phyloP scores from a whole-genome alignment of 2,888 invertebrate species.

The Selenia dentaria region DNA sequence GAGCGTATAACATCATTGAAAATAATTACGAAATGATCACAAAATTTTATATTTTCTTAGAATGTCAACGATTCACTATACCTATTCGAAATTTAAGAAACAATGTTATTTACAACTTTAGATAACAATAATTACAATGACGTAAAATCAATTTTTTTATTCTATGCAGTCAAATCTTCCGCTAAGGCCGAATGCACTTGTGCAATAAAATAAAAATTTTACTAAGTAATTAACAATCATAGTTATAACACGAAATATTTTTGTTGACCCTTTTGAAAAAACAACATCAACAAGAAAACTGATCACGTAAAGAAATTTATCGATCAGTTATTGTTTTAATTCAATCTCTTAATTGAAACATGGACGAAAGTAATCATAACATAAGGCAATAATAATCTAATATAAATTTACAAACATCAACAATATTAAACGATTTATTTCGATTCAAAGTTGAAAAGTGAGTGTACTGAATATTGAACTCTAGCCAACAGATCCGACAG shows the following conservation, averaged over 20 bases:
- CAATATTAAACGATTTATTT: constrained; percentile 17
- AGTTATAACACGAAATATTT: too few relatives aligned
- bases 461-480: constrained; percentile 45
- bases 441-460: constrained; percentile 13
- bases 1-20: constrained; percentile 31
- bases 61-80: constrained; percentile 60
- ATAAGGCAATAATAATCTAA: too few relatives aligned
- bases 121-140: constrained; percentile 37
- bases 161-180: constrained; percentile 83
- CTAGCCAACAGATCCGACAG: too few relatives aligned
- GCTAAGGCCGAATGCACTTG: constrained; percentile 53
- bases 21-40: constrained; percentile 43
- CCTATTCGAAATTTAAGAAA: constrained; percentile 48
- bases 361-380: too few relatives aligned
- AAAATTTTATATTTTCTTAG: constrained; percentile 65
- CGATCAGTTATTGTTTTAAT: too few relatives aligned
- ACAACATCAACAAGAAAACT: too few relatives aligned
- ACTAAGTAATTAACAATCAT: too few relatives aligned
- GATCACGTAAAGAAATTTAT: too few relatives aligned
- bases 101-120: constrained; percentile 51
- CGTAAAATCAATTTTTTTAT: constrained; percentile 41
- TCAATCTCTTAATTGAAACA: too few relatives aligned
- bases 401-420: too few relatives aligned
- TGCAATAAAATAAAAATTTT: constrained; percentile 1
- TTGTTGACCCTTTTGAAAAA: too few relatives aligned